Evolutionary conservation across 2,888 invertebrate genomes (phyloP).

Genomic region (Acanthopleura granulata): DNA sequence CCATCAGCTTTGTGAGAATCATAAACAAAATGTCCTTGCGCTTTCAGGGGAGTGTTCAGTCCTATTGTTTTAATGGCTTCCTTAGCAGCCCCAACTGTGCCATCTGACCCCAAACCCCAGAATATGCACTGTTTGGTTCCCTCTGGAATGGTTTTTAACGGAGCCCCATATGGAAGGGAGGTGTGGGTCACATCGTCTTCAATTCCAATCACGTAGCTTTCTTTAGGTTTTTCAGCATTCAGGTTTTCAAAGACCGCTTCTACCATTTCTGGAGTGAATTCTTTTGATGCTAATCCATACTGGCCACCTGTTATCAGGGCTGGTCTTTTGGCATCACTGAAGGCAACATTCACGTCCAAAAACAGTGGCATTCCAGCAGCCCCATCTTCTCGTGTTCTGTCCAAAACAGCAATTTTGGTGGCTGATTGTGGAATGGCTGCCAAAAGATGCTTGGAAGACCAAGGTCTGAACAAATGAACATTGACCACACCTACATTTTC

Average conservation of each 20-base stretch:
- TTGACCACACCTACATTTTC: slow-evolving; percentile 38
- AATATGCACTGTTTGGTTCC: slow-evolving; percentile 33
- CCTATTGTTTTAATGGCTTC: slow-evolving; percentile 39
- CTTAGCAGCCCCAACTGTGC: slow-evolving; percentile 40
- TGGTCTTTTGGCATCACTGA: slow-evolving; percentile 26
- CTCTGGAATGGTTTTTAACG: slow-evolving; percentile 25
- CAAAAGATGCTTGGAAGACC: slow-evolving; percentile 37
- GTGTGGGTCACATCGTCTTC: slow-evolving; percentile 41
- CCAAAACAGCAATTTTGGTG: slow-evolving; percentile 36
- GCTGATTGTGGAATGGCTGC: slow-evolving; percentile 29
- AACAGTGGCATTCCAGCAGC: slow-evolving; percentile 38
- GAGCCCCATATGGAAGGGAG: slow-evolving; percentile 31
- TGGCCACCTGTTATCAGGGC: slow-evolving; percentile 33
- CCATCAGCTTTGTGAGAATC: slow-evolving; percentile 42
- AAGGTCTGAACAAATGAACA: slow-evolving; percentile 39
- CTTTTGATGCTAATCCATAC: slow-evolving; percentile 41
- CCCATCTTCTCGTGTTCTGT: slow-evolving; percentile 39
- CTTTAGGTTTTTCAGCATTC: slow-evolving; percentile 30
- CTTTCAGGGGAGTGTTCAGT: slow-evolving; percentile 35
- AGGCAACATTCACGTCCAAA: slow-evolving; percentile 38
- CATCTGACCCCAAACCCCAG: slow-evolving; percentile 41
- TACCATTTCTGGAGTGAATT: slow-evolving; percentile 42
- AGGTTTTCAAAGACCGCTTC: slow-evolving; percentile 39
- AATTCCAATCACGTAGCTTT: slow-evolving; percentile 37
- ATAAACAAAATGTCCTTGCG: slow-evolving; percentile 41